Percentiles rank a stretch among this genome's conserved stretches.
Conservation (phyloP, 2,797 vertebrate species). For the Catostomus latipinnis region DNA sequence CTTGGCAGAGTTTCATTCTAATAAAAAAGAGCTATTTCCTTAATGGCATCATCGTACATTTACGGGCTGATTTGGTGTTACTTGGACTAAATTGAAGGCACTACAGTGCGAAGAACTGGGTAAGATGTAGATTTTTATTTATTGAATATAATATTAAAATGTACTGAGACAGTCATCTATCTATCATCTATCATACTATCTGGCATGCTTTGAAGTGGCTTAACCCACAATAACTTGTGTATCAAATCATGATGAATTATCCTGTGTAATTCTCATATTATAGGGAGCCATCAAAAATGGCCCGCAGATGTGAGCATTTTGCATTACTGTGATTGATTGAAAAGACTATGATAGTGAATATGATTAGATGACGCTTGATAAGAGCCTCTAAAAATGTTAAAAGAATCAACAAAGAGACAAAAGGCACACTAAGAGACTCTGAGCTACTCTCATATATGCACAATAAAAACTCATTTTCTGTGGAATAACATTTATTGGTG, state of each 20-base stretch:
- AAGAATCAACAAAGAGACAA: conserved; percentile 41
- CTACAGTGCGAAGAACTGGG: too few relatives aligned
- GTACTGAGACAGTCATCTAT: not conserved
- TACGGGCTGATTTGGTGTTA: not conserved
- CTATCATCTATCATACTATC: too few relatives aligned
- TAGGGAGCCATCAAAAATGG: conserved; percentile 24
- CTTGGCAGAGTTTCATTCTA: too few relatives aligned
- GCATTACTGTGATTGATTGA: conserved; percentile 1
- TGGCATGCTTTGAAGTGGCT: not conserved
- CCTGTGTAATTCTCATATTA: conserved; percentile 10
- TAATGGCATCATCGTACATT: too few relatives aligned
- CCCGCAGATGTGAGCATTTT: conserved; percentile 29
- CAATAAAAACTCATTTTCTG: conserved; percentile 20
- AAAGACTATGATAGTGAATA: conserved; percentile 29
- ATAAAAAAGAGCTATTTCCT: too few relatives aligned
- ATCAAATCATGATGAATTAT: conserved; percentile 10
- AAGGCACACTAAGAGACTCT: conserved; percentile 28
- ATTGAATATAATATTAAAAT: not conserved
- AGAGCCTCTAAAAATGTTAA: conserved; percentile 44
- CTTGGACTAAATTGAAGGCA: too few relatives aligned
- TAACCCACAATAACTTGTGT: not conserved
- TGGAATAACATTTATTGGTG: conserved; percentile 21
- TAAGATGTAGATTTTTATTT: too few relatives aligned
- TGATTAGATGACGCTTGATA: conserved; percentile 32
- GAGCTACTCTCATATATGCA: conserved; percentile 15